phyloP scores from a whole-genome alignment of 1,140 invertebrate species.

The Brachionus plicatilis region DNA sequence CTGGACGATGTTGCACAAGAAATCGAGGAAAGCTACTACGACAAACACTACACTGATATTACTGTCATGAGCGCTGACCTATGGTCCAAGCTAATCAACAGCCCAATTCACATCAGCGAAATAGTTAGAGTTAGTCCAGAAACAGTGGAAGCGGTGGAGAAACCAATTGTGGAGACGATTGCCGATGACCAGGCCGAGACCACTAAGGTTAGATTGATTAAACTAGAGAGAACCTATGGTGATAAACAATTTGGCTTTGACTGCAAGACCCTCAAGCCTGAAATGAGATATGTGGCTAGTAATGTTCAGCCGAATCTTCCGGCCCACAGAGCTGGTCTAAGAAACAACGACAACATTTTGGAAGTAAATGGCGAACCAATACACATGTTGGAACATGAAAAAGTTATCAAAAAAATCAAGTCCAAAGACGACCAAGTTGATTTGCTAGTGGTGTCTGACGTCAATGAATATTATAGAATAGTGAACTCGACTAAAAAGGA shows the following conservation, averaged over 20 bases:
- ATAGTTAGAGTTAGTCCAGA: background rate
- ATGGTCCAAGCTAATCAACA: background rate
- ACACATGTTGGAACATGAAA: slow-evolving; percentile 14
- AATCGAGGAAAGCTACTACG: slow-evolving; percentile 30
- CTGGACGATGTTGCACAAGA: slow-evolving; percentile 27
- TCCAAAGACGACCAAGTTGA: background rate
- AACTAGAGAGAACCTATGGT: background rate
- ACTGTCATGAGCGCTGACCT: background rate
- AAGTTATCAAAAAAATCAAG: slow-evolving; percentile 19
- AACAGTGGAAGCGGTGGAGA: background rate
- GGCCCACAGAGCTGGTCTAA: slow-evolving; percentile 17
- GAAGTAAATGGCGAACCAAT: slow-evolving; percentile 25
- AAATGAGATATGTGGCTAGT: slow-evolving; percentile 21
- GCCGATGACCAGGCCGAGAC: background rate
- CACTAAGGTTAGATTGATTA: background rate
- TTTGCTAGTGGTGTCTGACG: background rate
- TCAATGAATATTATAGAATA: background rate
- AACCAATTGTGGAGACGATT: background rate
- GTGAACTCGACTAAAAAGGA: background rate
- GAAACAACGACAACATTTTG: slow-evolving; percentile 22
- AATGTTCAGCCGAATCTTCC: slow-evolving; percentile 5
- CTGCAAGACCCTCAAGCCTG: slow-evolving; percentile 16
- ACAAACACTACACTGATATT: background rate
- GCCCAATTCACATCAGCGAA: background rate
- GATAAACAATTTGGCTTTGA: slow-evolving; percentile 35